A percentile compares a stretch with the other conserved stretches of the same genome.
These are phyloP conservation scores for Perognathus longimembris DNA, from an alignment of 2,113 vertebrate genomes.

Conservation along the genomic window DNA sequence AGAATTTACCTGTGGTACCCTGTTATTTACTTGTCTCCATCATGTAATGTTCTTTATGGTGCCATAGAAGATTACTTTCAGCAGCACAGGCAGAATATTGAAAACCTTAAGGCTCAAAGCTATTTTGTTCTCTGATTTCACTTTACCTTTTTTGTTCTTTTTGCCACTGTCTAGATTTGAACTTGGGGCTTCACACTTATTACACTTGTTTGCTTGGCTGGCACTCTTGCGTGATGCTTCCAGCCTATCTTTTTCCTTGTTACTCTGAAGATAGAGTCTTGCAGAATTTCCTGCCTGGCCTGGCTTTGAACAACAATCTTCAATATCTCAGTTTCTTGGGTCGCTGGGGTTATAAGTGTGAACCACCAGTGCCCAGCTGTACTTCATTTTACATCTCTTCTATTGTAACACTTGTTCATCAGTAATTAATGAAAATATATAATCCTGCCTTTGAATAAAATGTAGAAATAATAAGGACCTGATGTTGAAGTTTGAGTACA, in stretches of 20 bases:
- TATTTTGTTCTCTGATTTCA: background rate
- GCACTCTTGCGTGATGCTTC: no score
- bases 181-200: no score
- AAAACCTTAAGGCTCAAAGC: background rate
- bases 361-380: no score
- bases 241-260: no score
- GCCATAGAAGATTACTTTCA: accelerated
- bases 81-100: background rate
- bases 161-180: background rate
- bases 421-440: conserved; percentile 15
- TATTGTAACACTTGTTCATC: no score
- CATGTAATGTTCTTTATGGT: background rate
- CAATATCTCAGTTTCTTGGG: no score
- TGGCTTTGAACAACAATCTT: no score
- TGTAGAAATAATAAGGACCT: background rate
- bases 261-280: no score
- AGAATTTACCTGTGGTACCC: background rate
- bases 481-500: background rate
- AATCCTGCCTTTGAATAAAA: conserved; percentile 30
- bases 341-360: no score
- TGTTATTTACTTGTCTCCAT: background rate
- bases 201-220: no score
- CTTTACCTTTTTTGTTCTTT: background rate
- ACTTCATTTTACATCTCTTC: background rate
- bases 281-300: no score